phyloP scores from a whole-genome alignment of 2,113 vertebrate species.

The Apaloderma vittatum region DNA sequence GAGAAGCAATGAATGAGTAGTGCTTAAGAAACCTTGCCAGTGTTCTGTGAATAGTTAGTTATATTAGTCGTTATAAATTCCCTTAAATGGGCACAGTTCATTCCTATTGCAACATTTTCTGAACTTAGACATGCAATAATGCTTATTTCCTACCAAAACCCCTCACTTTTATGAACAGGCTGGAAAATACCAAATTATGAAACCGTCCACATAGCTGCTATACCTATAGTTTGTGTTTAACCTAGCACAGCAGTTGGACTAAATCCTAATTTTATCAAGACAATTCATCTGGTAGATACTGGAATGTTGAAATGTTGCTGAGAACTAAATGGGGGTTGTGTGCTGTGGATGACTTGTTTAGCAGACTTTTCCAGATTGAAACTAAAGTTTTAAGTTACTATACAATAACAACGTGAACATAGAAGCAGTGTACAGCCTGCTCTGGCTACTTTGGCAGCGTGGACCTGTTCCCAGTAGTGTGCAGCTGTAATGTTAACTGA shows the following conservation, averaged over 20 bases:
- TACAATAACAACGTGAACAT: neutral
- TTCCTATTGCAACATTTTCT: constrained; percentile 14
- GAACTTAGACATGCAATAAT: neutral
- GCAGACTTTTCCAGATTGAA: neutral
- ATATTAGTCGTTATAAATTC: constrained; percentile 44
- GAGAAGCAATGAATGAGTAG: constrained; percentile 52
- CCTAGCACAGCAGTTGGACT: neutral
- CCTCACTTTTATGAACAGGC: neutral
- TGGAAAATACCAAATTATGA: neutral
- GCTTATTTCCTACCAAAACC: neutral
- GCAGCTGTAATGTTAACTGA: constrained; percentile 51
- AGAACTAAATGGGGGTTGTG: neutral
- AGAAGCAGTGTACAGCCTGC: neutral
- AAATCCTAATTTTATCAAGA: neutral
- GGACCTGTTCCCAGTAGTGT: constrained; percentile 26
- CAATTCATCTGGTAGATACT: neutral
- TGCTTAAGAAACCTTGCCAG: constrained; percentile 56
- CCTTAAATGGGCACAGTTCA: constrained; percentile 60
- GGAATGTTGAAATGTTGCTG: neutral
- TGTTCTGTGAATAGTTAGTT: constrained; percentile 37
- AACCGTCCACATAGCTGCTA: neutral
- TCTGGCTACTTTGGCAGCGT: neutral
- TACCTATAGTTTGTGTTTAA: neutral
- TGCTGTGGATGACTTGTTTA: neutral
- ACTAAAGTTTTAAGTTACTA: neutral